Conservation (phyloP, 2,113 vertebrate species). For the Poeciliopsis prolifica region DNA sequence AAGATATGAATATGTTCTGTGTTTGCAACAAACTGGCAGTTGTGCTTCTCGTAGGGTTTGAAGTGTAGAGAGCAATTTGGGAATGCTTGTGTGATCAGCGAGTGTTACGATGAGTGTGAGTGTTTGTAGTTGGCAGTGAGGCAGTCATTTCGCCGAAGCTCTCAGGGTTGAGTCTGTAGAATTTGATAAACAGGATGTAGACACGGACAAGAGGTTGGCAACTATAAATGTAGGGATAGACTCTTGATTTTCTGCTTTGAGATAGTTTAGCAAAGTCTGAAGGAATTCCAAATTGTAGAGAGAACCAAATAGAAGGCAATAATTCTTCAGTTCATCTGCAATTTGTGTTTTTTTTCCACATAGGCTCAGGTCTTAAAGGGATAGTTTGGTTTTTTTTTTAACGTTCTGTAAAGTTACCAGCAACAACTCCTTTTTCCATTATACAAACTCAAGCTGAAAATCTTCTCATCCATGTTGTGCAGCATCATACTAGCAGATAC, state of each 20-base stretch:
- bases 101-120: constrained; percentile 14
- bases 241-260: background rate
- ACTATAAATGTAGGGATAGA: background rate
- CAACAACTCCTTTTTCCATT: too few species aligned
- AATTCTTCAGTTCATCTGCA: background rate
- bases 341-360: background rate
- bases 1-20: constrained; percentile 64
- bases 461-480: too few species aligned
- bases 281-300: background rate
- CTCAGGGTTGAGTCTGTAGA: constrained; percentile 22
- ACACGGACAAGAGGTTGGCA: constrained; percentile 1
- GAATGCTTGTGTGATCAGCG: constrained; percentile 29
- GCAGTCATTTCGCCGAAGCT: constrained; percentile 16
- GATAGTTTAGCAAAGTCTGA: background rate
- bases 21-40: constrained; percentile 57
- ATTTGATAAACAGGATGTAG: constrained; percentile 9
- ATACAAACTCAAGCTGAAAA: background rate
- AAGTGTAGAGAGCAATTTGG: constrained; percentile 50
- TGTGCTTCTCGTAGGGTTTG: constrained; percentile 47
- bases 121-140: background rate
- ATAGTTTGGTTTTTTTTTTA: background rate
- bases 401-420: too few species aligned
- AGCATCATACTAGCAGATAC: background rate
- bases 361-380: background rate
- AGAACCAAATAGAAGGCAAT: too few species aligned